Percentiles rank a stretch among this genome's conserved stretches.
Evolutionary conservation across 1,140 invertebrate species (phyloP).

Genomic region (Antheraea mylitta): DNA sequence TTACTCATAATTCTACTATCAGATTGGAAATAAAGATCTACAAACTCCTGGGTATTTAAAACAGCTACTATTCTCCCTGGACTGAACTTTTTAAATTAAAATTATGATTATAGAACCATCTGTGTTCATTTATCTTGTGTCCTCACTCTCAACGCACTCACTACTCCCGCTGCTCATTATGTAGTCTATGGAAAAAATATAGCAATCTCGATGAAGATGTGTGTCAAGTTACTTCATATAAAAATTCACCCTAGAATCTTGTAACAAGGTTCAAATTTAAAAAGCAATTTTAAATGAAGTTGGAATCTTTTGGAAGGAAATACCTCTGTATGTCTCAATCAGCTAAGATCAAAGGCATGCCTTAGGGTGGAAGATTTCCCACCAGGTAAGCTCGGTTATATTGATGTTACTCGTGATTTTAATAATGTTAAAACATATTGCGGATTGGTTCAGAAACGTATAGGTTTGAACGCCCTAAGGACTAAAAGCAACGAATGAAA

Average conservation of each 20-base stretch:
- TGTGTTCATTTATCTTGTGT: not conserved
- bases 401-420: not conserved
- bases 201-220: conserved; percentile 13
- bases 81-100: too few relatives aligned
- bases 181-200: conserved; percentile 27
- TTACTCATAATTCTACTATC: too few relatives aligned
- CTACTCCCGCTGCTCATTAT: conserved; percentile 31
- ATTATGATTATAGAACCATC: not conserved
- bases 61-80: too few relatives aligned
- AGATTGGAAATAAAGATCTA: too few relatives aligned
- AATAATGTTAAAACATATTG: conserved; percentile 4
- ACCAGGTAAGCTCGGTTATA: conserved; percentile 5
- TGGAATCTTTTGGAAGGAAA: conserved; percentile 6
- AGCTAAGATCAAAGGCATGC: conserved; percentile 23
- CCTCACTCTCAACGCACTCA: conserved; percentile 1
- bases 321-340: conserved; percentile 18
- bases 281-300: not conserved
- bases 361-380: conserved; percentile 12
- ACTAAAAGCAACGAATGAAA: not conserved
- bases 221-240: conserved; percentile 7
- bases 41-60: too few relatives aligned
- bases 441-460: not conserved
- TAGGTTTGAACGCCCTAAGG: not conserved
- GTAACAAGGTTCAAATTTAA: not conserved
- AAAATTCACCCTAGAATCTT: not conserved